These are phyloP conservation scores for Enteromius radiatus DNA, from an alignment of 2,797 vertebrate species.

Conservation along the genomic window DNA sequence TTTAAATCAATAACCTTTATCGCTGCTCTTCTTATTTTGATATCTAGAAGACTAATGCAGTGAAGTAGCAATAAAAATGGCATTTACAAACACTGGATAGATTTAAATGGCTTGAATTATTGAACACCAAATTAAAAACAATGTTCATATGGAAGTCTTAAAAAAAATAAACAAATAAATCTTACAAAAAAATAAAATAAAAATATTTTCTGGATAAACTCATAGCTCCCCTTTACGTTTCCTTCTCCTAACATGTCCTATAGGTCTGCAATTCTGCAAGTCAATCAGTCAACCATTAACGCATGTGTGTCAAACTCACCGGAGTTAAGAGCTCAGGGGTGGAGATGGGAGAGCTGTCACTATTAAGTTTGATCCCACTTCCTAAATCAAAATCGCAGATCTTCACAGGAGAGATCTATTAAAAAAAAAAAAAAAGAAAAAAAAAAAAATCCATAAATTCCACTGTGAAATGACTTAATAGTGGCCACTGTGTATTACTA, in stretches of 20 bases:
- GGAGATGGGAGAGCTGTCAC: conserved; percentile 94
- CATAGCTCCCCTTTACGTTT: too few relatives aligned
- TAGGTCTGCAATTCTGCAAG: too few relatives aligned
- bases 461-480: neutral
- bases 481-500: neutral
- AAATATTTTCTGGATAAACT: too few relatives aligned
- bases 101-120: neutral
- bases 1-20: conserved; percentile 17
- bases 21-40: neutral
- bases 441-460: neutral
- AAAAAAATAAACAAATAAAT: too few relatives aligned
- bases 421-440: neutral
- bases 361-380: conserved; percentile 94
- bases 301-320: conserved; percentile 77
- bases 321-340: conserved; percentile 96
- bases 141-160: too few relatives aligned
- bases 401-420: conserved; percentile 93
- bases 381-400: conserved; percentile 98
- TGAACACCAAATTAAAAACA: neutral
- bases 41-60: neutral
- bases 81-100: neutral
- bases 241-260: too few relatives aligned
- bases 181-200: too few relatives aligned
- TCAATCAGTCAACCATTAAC: neutral
- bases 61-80: neutral